These are phyloP conservation scores for Morone saxatilis DNA, from an alignment of 2,113 vertebrate genomes.

Conservation along the genomic window DNA sequence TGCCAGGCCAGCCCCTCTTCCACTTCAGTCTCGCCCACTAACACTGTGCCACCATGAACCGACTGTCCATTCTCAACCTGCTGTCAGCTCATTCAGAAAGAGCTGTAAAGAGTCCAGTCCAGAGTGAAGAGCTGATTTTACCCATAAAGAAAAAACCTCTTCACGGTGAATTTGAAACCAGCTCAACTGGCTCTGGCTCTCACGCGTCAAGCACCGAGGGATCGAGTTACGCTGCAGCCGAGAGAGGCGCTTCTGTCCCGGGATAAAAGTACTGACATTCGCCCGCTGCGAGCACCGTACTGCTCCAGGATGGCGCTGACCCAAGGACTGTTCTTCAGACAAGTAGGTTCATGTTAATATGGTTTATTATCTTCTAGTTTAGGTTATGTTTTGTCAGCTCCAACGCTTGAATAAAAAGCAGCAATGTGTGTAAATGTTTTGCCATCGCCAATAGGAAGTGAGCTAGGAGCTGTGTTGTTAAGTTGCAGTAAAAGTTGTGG, in stretches of 20 bases:
- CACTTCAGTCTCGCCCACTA: slow-evolving; percentile 35
- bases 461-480: neutral
- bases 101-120: slow-evolving; percentile 66
- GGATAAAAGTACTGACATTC: accelerated
- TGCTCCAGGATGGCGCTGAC: slow-evolving; percentile 62
- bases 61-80: slow-evolving; percentile 66
- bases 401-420: neutral
- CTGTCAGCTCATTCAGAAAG: slow-evolving; percentile 69
- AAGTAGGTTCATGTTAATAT: slow-evolving; percentile 55
- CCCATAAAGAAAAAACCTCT: too few species aligned
- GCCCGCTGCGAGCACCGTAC: slow-evolving; percentile 26
- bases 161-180: neutral
- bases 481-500: neutral
- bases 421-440: neutral
- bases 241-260: neutral
- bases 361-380: neutral
- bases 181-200: slow-evolving; percentile 42
- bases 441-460: neutral
- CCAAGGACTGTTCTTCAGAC: slow-evolving; percentile 80
- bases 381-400: accelerated
- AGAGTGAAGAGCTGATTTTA: slow-evolving; percentile 24
- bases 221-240: slow-evolving; percentile 33
- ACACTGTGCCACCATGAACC: slow-evolving; percentile 46
- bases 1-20: slow-evolving; percentile 50
- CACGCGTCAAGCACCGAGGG: slow-evolving; percentile 27